Base-by-base conservation (phyloP, 1,140 invertebrate species). In the Bombus picipes region DNA sequence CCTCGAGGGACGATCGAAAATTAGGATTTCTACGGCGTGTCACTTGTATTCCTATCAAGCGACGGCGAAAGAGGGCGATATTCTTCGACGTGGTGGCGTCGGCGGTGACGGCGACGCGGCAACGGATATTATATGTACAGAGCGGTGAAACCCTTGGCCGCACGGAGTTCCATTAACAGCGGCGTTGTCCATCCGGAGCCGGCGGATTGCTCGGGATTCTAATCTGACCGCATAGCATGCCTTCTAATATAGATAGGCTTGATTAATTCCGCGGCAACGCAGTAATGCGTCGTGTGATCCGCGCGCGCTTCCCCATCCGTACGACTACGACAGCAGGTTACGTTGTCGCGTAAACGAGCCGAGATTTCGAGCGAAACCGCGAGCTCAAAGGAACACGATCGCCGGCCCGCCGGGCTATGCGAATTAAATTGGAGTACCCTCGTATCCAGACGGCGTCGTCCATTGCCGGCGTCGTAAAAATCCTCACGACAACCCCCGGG, bases 181-280 rank as follows among this genome's bases (percentile, higher is more conserved):
- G 87, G 90, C 88, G 88, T 88, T 85, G 79, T 91, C 87, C 78
- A 85, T 89, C 86, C 88, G 73, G 83, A 85, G 13, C 53, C 84
- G 84, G 83, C 83, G 90, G 89, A 92, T 92, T 89, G 87, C 85
- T 87, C 91, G 87, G 92, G 91, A 91, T 93, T 92, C 93, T 92
- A 93, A 94, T 93, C 92, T 87, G 83, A 93, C 93, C 93, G 88
- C 93, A 92, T 89, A 82, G 89, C 89, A 92, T 92, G 90, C 90
- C 92, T 93, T 92, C 90, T 92, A 93, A 93, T 92, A 94, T 91
- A 92, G 91, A 93, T 93, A 91, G 92, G 92, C 89, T 91, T 93
- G 92, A 94, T 94, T 94, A 92, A 94, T 94, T 93, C 92, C 91
- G 92, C 83, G 89, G 88, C 86, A 89, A 88, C 79, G 82, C 81